Conservation (phyloP, 2,888 invertebrate genomes). For the Cephus spinipes region DNA sequence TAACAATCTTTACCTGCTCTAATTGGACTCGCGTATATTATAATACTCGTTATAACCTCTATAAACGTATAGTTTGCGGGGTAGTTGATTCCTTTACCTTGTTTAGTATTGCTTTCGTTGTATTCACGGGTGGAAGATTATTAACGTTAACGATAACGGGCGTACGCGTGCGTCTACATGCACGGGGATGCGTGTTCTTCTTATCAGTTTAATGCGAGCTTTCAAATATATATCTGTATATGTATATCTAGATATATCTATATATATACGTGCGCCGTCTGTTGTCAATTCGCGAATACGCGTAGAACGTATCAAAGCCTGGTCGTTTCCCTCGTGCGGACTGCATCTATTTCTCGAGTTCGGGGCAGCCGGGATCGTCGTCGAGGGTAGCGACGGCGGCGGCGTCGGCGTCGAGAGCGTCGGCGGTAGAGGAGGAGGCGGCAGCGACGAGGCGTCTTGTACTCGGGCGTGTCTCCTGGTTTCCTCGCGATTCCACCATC, state of each 20-base stretch:
- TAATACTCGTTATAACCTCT: neutral
- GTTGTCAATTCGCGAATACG: slow-evolving; percentile 1
- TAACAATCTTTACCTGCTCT: slow-evolving; percentile 21
- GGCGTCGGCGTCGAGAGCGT: neutral
- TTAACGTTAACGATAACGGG: slow-evolving; percentile 3
- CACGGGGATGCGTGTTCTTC: neutral
- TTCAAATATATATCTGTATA: neutral
- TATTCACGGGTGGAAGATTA: slow-evolving; percentile 60
- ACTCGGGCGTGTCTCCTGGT: neutral
- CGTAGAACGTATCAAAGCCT: slow-evolving; percentile 34
- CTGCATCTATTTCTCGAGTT: slow-evolving; percentile 22
- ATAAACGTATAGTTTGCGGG: slow-evolving; percentile 16
- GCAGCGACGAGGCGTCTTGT: neutral
- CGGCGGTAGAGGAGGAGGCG: neutral
- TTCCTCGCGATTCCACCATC: neutral
- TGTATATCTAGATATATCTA: neutral
- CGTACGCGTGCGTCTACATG: slow-evolving; percentile 1
- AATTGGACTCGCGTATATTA: slow-evolving; percentile 26
- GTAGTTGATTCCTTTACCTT: slow-evolving; percentile 49
- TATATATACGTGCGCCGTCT: neutral
- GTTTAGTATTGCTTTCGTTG: slow-evolving; percentile 67
- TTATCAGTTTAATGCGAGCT: neutral
- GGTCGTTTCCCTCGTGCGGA: slow-evolving; percentile 27
- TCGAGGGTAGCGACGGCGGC: neutral
- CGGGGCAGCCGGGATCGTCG: slow-evolving; percentile 10